These are phyloP conservation scores for Isoperla grammatica DNA, from an alignment of 2,888 invertebrate species.

Conservation along the genomic window DNA sequence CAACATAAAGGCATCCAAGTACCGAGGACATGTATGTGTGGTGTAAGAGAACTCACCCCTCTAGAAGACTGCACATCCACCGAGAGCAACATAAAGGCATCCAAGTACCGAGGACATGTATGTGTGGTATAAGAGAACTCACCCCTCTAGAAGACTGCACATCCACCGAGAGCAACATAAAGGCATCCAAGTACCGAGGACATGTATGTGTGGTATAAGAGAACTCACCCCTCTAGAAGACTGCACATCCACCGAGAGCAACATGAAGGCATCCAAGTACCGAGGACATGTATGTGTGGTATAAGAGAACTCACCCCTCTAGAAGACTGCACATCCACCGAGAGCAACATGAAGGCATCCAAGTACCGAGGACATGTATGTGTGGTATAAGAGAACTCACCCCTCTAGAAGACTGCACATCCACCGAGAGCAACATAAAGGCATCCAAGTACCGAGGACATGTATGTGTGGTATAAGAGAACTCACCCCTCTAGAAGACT, in stretches of 20 bases:
- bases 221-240: constrained; percentile 52
- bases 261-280: constrained; percentile 59
- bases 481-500: constrained; percentile 53
- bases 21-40: too few relatives aligned
- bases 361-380: constrained; percentile 55
- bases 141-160: constrained; percentile 54
- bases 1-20: constrained; percentile 60
- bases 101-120: constrained; percentile 55
- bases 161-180: constrained; percentile 60
- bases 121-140: constrained; percentile 35
- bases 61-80: constrained; percentile 53
- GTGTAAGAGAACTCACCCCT: constrained; percentile 48
- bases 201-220: too few relatives aligned
- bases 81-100: constrained; percentile 60
- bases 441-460: constrained; percentile 56
- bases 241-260: constrained; percentile 56
- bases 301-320: constrained; percentile 48
- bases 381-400: constrained; percentile 44
- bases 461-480: too few relatives aligned
- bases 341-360: constrained; percentile 60
- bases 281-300: too few relatives aligned
- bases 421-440: constrained; percentile 59
- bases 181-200: constrained; percentile 56
- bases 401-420: constrained; percentile 52
- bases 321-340: constrained; percentile 53